These are phyloP conservation scores for Helicorthomorpha holstii DNA, from an alignment of 1,140 invertebrate genomes.

Conservation along the genomic window DNA sequence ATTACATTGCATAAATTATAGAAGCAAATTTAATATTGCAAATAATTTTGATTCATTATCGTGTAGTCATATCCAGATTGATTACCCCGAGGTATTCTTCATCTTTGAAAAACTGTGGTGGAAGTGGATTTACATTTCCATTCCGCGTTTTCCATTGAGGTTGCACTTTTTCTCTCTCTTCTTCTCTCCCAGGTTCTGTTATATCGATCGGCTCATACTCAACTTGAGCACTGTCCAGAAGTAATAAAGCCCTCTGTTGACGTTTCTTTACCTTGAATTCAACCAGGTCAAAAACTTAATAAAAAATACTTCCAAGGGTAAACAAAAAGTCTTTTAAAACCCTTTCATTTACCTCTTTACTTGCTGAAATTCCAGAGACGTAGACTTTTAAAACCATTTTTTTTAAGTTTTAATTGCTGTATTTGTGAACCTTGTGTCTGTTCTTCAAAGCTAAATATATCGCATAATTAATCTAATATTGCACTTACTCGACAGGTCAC, in stretches of 20 bases:
- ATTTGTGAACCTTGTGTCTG: too few species aligned
- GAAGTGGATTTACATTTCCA: slow-evolving; percentile 49
- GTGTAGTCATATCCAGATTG: too few species aligned
- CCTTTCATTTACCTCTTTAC: neutral
- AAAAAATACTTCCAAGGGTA: neutral
- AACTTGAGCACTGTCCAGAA: slow-evolving; percentile 75
- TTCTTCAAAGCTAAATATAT: too few species aligned
- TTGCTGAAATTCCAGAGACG: neutral
- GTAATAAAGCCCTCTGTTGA: slow-evolving; percentile 78
- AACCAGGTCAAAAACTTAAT: neutral
- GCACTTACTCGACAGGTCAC: too few species aligned
- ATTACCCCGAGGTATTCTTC: slow-evolving; percentile 78
- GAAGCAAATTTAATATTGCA: too few species aligned
- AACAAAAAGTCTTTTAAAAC: neutral
- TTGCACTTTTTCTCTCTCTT: slow-evolving; percentile 83
- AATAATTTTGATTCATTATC: too few species aligned
- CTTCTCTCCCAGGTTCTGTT: slow-evolving; percentile 71
- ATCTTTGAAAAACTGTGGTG: slow-evolving; percentile 87
- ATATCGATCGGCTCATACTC: slow-evolving; percentile 80
- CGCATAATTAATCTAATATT: too few species aligned
- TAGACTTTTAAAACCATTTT: slow-evolving; percentile 2
- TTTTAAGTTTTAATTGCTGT: neutral
- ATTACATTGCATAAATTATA: too few species aligned
- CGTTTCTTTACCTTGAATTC: slow-evolving; percentile 67
- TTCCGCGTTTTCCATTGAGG: slow-evolving; percentile 35